Evolutionary conservation across 2,113 vertebrate genomes (phyloP), one percentile per base, ranked within the genome.

Genomic region (Strigops habroptila): DNA sequence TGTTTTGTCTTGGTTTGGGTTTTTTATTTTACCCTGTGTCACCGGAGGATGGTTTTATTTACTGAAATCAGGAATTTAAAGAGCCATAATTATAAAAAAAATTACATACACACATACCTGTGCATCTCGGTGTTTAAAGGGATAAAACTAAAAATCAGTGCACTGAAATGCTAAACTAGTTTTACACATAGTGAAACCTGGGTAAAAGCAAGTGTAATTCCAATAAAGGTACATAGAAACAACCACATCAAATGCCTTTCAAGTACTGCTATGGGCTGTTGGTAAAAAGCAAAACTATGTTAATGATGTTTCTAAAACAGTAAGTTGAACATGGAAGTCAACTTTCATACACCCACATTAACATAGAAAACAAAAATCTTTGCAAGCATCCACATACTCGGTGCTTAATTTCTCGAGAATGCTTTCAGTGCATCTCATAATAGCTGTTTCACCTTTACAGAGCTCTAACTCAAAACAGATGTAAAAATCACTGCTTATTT

Each of bases 231-330:
- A 41, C 23, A 84, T 0, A 87, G 76, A 83, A 94, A 75, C 52
- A 92, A 86, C 88, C 83, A 94, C 91, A 96, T 91, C 95, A 96
- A 95, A 94, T 82, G 60, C 24, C 24, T 92, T 93, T 90, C 0
- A 0, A 74, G 28, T 77, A 35, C 37, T 87, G 57, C 63, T 73
- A 87, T 17, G 48, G 30, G 64, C 6, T 90, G 35, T 14, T 75
- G 63, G 80, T 82, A 92, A 96, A 84, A 95, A 94, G 37, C 70
- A 95, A 85, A 95, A 93, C 92, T 82, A 71, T 53, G 22, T 18
- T 79, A 80, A 90, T 28, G 49, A 95, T 77, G 27, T 60, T 85
- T 82, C 78, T 92, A 71, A 92, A 92, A 55, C 33, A 76, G 77
- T 73, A 91, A 37, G 21, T 78, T 84, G 84, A 81, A 65, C 10